Evolutionary conservation across 2,888 invertebrate genomes (phyloP), one percentile per base, ranked within the genome.

Genomic region (Lottia gigantea): DNA sequence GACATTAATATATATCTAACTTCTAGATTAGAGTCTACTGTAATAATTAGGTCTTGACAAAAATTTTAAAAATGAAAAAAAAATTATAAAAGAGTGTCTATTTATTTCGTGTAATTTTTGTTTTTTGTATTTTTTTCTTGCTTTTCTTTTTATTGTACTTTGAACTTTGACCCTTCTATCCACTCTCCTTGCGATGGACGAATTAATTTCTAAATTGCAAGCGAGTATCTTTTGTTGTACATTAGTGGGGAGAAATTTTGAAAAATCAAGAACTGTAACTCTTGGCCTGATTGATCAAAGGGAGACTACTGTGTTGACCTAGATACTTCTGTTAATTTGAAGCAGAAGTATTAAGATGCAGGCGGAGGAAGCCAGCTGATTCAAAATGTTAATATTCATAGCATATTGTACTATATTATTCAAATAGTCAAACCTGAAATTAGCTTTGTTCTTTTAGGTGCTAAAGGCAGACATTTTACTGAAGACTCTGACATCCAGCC

Each of bases 201-300:
- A 63, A 63, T 11, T 25, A 26, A 14, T 63, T 63, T 6, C 7
- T 25, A 40, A 40, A 40, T 40, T 40, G 40, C 40, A 40, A 40
- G 40, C 40, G 40, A 40, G 40, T 8, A 6, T 40, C 40, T 40
- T 40, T 40, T 40, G 40, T 40, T 40, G 40, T 40, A 40, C 40
- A 40, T 19, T 14, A 23, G 4, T 55, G 55, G 55, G 55, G 55
- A 55, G 55, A 55, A 23, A 23, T 55, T 55, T 55, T 55, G 4
- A 55, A 55, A 23, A 12, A 23, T 19, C 19, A 55, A 55, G 55
- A 55, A 55, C 55, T 14, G 23, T 23, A 55, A 55, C 55, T 55
- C 55, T 55, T 55, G 55, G 55, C 55, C 55, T 55, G 55, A 55
- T 55, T 23, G 19, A 23, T 23, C 19, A 55, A 55, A 55, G 55